Evolutionary conservation across 2,113 vertebrate species (phyloP).

Genomic region (Dendrocopos noguchii): DNA sequence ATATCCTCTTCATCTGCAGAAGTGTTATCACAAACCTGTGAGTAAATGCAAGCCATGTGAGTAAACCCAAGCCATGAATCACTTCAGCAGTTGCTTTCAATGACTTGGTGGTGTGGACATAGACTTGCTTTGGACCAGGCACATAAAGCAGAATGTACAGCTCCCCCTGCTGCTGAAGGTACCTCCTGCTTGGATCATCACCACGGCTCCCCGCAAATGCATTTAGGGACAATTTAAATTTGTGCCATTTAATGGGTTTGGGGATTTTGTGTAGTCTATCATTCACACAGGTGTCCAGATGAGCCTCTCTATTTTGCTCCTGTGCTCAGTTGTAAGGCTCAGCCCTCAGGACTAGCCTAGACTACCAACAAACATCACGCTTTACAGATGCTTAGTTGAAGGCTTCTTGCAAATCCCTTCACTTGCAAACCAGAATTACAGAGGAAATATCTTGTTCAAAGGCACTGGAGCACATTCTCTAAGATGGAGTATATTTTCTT

Average conservation of each 20-base stretch:
- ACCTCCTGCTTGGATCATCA: background rate
- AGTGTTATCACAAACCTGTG: background rate
- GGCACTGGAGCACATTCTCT: background rate
- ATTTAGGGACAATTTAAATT: background rate
- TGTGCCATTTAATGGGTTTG: background rate
- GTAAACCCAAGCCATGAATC: background rate
- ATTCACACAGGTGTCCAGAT: background rate
- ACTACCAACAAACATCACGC: background rate
- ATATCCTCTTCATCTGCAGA: background rate
- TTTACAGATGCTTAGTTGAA: background rate
- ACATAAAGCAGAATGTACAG: background rate
- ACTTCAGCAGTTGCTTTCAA: background rate
- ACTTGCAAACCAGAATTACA: background rate
- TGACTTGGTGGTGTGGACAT: background rate
- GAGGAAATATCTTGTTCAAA: background rate
- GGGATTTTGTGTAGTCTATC: background rate
- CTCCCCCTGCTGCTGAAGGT: conserved; percentile 50
- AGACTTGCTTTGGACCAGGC: fast-evolving
- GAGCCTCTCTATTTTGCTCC: background rate
- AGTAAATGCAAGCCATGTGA: background rate
- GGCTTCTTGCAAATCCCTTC: background rate
- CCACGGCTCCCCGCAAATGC: background rate
- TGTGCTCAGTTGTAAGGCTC: background rate
- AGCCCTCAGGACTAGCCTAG: background rate
- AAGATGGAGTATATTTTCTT: background rate